Evolutionary conservation across 2,888 invertebrate genomes (phyloP).

Genomic region (Ashinkailepas kermadecensis): DNA sequence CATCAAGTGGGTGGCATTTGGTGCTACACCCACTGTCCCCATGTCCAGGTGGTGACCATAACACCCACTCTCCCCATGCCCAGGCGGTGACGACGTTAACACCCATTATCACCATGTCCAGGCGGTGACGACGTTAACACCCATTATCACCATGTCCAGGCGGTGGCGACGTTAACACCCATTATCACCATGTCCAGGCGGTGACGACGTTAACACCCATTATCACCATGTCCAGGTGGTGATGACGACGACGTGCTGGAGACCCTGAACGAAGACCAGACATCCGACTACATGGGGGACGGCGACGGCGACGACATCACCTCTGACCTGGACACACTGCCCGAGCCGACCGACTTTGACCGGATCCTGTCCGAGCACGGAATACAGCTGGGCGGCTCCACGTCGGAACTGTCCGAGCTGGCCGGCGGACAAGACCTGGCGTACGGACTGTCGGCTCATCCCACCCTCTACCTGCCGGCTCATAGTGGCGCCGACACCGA

Average conservation of each 20-base stretch:
- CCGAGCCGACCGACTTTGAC: conserved; percentile 15
- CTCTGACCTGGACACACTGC: conserved; percentile 17
- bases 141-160: too few species aligned
- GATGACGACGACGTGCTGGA: conserved; percentile 10
- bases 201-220: too few species aligned
- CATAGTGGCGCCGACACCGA: conserved; percentile 6
- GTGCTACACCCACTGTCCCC: too few species aligned
- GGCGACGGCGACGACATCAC: conserved; percentile 19
- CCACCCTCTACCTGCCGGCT: conserved; percentile 15
- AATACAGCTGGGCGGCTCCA: conserved; percentile 6
- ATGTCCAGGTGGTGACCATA: too few species aligned
- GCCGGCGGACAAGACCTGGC: conserved; percentile 7
- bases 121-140: too few species aligned
- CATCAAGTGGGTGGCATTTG: too few species aligned
- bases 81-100: too few species aligned
- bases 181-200: too few species aligned
- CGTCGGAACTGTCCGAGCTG: neutral
- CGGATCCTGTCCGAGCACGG: conserved; percentile 10
- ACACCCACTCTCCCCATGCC: too few species aligned
- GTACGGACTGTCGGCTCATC: conserved; percentile 6
- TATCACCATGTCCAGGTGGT: too few species aligned
- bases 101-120: too few species aligned
- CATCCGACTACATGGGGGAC: conserved; percentile 1
- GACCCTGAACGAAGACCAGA: conserved; percentile 13
- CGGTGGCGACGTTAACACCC: too few species aligned